These are phyloP conservation scores for Liparis tanakae DNA, from an alignment of 2,797 vertebrate genomes.

Conservation along the genomic window DNA sequence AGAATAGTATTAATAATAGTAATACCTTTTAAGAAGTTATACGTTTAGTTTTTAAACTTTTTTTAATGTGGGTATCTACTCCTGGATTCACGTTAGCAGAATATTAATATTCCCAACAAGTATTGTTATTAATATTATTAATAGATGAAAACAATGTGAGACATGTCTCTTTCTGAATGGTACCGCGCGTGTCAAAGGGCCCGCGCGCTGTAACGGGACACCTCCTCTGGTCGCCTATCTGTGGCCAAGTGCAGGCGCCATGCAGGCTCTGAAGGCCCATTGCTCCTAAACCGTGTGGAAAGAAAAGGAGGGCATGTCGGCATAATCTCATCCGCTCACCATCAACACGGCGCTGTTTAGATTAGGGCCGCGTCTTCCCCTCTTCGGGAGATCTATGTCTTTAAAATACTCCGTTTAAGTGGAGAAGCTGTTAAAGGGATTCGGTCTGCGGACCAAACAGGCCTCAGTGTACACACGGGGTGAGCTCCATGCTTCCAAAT, in stretches of 20 bases:
- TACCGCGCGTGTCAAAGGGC: conserved; percentile 35
- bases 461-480: conserved; percentile 7
- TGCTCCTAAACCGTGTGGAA: conserved; percentile 75
- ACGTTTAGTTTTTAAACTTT: not conserved
- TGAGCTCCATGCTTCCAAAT: not conserved
- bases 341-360: conserved; percentile 82
- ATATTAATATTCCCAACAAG: not conserved
- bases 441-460: conserved; percentile 7
- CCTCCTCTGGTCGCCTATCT: conserved; percentile 59
- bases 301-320: conserved; percentile 75
- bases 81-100: not conserved
- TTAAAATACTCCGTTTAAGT: conserved; percentile 61
- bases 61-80: not conserved
- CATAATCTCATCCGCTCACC: conserved; percentile 83
- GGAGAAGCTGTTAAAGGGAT: conserved; percentile 19
- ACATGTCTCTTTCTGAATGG: not conserved
- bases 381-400: conserved; percentile 62
- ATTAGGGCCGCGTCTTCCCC: conserved; percentile 71
- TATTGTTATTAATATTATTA: not conserved
- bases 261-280: conserved; percentile 78
- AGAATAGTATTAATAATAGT: not conserved
- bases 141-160: not conserved
- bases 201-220: conserved; percentile 68
- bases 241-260: conserved; percentile 82
- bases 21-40: not conserved